Percentiles rank a stretch among this genome's conserved stretches.
phyloP scores from a whole-genome alignment of 2,113 vertebrate species.

The Elephantulus edwardii region DNA sequence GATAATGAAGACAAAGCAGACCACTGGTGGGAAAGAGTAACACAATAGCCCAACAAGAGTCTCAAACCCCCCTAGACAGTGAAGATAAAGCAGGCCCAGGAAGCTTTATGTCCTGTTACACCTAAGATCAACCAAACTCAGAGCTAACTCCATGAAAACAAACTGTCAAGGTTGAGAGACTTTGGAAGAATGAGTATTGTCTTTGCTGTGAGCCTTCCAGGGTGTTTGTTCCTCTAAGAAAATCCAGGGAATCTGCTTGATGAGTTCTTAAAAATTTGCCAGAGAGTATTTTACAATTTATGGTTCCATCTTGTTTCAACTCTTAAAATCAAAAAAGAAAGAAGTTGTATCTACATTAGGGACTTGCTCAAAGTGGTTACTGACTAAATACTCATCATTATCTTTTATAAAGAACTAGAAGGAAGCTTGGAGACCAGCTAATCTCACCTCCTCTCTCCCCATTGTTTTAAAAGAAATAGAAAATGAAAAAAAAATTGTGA shows the following conservation, averaged over 20 bases:
- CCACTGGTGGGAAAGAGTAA: not conserved
- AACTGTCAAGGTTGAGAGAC: not conserved
- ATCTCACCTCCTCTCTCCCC: not conserved
- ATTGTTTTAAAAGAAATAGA: not conserved
- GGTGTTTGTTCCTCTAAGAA: not conserved
- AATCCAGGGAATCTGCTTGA: not conserved
- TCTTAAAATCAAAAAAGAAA: not conserved
- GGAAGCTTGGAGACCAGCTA: not conserved
- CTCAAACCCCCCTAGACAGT: not conserved
- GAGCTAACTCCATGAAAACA: too few relatives aligned
- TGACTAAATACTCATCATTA: not conserved
- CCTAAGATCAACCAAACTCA: too few relatives aligned
- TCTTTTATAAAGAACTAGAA: not conserved
- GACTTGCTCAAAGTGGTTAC: accelerated
- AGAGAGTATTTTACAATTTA: not conserved
- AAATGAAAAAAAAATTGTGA: not conserved
- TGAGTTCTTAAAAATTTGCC: not conserved
- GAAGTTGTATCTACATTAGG: not conserved
- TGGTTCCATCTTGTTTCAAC: not conserved
- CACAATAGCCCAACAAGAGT: not conserved
- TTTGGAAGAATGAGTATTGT: not conserved
- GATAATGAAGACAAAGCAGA: not conserved
- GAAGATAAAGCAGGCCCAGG: not conserved
- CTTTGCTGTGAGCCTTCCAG: not conserved
- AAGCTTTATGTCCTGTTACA: not conserved